These are phyloP conservation scores for Hephaestus fuliginosus DNA, from an alignment of 2,797 vertebrate species.

Conservation along the genomic window DNA sequence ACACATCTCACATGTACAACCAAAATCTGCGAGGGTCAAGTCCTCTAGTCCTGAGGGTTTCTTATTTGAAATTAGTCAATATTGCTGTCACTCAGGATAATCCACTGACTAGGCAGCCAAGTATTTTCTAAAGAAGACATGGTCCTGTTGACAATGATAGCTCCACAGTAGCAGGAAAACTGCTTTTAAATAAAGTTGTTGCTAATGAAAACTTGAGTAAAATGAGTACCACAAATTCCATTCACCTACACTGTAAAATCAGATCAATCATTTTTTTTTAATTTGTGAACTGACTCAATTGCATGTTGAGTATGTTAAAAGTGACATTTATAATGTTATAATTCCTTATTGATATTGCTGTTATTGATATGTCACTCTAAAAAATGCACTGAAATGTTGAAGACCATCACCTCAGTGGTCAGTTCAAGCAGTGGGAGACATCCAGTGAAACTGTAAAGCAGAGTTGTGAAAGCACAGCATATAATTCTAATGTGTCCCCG, in stretches of 20 bases:
- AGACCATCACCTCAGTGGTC: conserved; percentile 30
- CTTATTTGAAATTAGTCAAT: background rate
- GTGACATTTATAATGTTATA: too few relatives aligned
- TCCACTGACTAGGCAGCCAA: background rate
- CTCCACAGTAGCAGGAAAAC: background rate
- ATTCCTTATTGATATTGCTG: background rate
- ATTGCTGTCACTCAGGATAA: background rate
- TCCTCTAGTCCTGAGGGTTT: too few relatives aligned
- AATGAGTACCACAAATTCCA: background rate
- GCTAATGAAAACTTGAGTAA: background rate
- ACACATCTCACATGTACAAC: too few relatives aligned
- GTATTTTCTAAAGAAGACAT: background rate
- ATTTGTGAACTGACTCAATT: background rate
- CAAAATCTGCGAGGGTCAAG: too few relatives aligned
- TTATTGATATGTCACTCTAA: conserved; percentile 33
- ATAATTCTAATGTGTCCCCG: conserved; percentile 15
- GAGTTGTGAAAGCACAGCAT: conserved; percentile 28
- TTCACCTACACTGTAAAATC: background rate
- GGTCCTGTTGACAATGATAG: background rate
- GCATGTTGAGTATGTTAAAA: background rate
- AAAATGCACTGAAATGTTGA: conserved; percentile 40
- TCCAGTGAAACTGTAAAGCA: conserved; percentile 48
- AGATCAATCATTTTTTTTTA: background rate
- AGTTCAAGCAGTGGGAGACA: conserved; percentile 16
- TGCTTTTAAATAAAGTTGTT: background rate